Base-by-base conservation (phyloP, 2,113 vertebrate genomes). In the Andinoacara biseriatus region DNA sequence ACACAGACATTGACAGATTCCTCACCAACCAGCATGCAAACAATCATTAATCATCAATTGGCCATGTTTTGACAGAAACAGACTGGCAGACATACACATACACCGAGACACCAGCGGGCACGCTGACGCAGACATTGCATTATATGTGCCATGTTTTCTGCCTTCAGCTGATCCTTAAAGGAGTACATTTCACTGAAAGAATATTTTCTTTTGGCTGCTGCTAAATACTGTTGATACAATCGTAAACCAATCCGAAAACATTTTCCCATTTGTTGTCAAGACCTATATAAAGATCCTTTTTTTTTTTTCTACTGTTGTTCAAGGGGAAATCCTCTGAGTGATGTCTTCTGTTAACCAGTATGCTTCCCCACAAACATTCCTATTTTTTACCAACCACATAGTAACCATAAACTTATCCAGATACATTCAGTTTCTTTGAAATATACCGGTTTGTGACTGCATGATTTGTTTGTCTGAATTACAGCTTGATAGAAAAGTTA, bases 11-110 rank as follows among this genome's bases (percentile, higher is more conserved):
- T 74, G 84, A 87, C 78, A 80, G 74, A 87, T 78, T 83, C 82
- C 52, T 67, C 81, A 79, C 82, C 76, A 84, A 62, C 76, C 74
- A 77, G 14, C 82, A 80, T 62, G 54, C 82, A 90, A 91, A 91
- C 78, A 82, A 67, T 82, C 83, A 92, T 93, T 90, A 88, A 88
- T 94, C 87, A 91, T 89, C 54, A 78, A 72, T 82, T 91, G 90
- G 74, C 80, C 80, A 57, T 88, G 78, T 88, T 91, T 91, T 88
- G 87, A 93, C 82, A 86, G 67, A 86, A 35, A 82, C 67, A 84
- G 84, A 75, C 80, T 77, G 62, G 61, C 86, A 77, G 57, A 75
- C 61, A 60, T 54, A 83, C 78, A 82, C 33, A 40, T 57, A 31
- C 38, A 81, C 78, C 52, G 40, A 78, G 26, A 77, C 38, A 81